Percentiles rank a stretch among this genome's conserved stretches.
Evolutionary conservation across 2,113 vertebrate genomes (phyloP).

Genomic region (Planiliza haematocheilus): DNA sequence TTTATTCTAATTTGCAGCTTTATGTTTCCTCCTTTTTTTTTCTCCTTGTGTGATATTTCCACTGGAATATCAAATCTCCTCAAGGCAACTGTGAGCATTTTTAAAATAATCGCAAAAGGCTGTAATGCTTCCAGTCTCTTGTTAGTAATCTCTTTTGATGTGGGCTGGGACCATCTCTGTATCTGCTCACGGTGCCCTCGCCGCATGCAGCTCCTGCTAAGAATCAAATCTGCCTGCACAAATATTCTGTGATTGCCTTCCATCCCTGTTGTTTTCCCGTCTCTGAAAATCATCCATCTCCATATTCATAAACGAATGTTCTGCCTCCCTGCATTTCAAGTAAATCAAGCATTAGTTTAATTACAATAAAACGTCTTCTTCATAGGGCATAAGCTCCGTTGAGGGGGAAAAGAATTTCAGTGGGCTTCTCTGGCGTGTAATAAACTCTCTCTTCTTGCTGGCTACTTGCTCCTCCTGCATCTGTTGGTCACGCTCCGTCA

Average conservation of each 20-base stretch:
- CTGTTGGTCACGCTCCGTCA: constrained; percentile 19
- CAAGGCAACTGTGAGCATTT: too few species aligned
- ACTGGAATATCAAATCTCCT: too few species aligned
- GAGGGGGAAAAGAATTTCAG: background rate
- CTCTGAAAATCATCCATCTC: background rate
- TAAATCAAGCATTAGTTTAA: constrained; percentile 20
- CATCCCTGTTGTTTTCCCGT: background rate
- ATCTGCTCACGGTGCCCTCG: too few species aligned
- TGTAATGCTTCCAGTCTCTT: too few species aligned
- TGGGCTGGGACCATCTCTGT: too few species aligned
- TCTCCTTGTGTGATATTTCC: too few species aligned
- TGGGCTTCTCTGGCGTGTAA: background rate
- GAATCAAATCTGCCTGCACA: background rate
- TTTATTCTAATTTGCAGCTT: too few species aligned
- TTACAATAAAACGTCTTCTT: constrained; percentile 13
- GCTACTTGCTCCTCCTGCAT: background rate
- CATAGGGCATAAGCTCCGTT: background rate
- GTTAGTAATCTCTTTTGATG: background rate
- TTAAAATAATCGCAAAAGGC: too few species aligned
- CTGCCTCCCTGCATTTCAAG: constrained; percentile 17
- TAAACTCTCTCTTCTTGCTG: background rate
- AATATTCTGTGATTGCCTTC: background rate
- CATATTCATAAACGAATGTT: background rate
- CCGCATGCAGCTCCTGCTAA: background rate
- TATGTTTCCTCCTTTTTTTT: too few species aligned